Base-by-base conservation (phyloP, 1,140 invertebrate genomes). In the Ostrea edulis region DNA sequence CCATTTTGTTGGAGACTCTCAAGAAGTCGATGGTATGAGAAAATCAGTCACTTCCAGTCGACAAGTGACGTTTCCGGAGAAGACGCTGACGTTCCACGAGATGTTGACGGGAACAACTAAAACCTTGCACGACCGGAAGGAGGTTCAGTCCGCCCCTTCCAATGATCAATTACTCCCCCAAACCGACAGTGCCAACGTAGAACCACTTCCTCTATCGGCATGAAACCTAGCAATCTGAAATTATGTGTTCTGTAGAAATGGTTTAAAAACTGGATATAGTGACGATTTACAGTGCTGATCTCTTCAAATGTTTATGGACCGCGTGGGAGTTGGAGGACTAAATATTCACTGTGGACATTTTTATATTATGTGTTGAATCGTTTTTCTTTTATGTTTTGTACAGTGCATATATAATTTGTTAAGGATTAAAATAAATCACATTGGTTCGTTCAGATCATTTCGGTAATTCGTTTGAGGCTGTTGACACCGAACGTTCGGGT, bases 81-180 rank as follows among this genome's bases (percentile, higher is more conserved):
- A 85, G n/a, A 54, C 83, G 17, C 14, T 54, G 12, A 22, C 20
- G n/a, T 85, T 85, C 53, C 52, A 54, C 17, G 83, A 85, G 17
- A 85, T 62, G 52, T 62, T 85, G 53, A 85, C 83, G 3, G 83
- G 83, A 62, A 85, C 83, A 35, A 85, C 83, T 8, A 85, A 85
- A 62, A 85, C 54, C 22, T 55, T 85, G 17, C 83, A 85, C 58
- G 25, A 85, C 12, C 52, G 83, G 54, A 85, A 85, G 54, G 53
- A 58, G 14, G 53, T 62, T 11, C 83, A 58, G 54, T 85, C 83
- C 17, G 83, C 83, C 2, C 83, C 83, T n/a, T 85, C 53, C 25
- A 51, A 54, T 62, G 83, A 62, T 14, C 52, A 85, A 58, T 17
- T 35, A 44, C 54, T 54, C 82, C 44, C 44, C 35, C 35, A 83